A percentile compares a stretch with the other conserved stretches of the same genome.
Evolutionary conservation across 2,888 invertebrate genomes (phyloP).

Genomic region (Conomelus anceps): DNA sequence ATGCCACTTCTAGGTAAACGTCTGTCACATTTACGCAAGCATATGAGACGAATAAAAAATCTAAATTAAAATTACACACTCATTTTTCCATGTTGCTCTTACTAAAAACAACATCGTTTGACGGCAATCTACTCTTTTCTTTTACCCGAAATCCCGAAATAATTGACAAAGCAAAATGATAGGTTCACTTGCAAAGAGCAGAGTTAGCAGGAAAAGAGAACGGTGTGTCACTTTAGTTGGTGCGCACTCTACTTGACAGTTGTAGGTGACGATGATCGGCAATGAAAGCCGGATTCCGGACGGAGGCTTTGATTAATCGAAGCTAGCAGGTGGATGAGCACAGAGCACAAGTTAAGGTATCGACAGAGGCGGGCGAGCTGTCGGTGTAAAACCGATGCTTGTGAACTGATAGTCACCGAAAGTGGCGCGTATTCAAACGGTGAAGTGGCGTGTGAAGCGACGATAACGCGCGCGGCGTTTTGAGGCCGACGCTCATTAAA

Average conservation of each 20-base stretch:
- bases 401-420: not conserved
- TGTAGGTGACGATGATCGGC: no score
- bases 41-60: no score
- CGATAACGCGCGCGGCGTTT: not conserved
- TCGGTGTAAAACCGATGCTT: not conserved
- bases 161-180: not conserved
- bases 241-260: no score
- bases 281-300: not conserved
- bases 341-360: not conserved
- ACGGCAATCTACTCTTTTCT: no score
- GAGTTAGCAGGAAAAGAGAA: not conserved
- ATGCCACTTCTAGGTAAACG: no score
- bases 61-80: no score
- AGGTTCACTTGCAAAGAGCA: not conserved
- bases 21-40: no score
- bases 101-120: no score
- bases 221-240: not conserved
- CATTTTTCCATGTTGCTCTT: no score
- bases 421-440: not conserved
- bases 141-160: no score
- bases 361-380: no score
- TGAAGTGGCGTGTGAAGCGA: not conserved
- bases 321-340: not conserved
- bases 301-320: not conserved
- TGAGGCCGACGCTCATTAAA: not conserved